Base-by-base conservation (phyloP, 2,113 vertebrate species). In the Syrrhaptes paradoxus region DNA sequence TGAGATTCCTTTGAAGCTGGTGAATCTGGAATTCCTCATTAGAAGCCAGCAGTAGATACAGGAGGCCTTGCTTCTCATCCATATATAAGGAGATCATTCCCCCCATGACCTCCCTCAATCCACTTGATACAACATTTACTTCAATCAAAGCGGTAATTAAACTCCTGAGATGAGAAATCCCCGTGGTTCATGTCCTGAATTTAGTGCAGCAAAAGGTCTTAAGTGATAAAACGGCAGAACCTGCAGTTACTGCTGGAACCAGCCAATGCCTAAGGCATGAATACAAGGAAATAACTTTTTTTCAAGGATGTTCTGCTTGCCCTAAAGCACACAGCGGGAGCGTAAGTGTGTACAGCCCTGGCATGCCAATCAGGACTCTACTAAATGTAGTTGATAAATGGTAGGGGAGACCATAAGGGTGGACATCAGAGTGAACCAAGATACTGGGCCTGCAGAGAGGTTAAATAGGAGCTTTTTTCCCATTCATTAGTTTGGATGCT, bases 61-160 rank as follows among this genome's bases (percentile, higher is more conserved):
- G 55, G 41, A 90, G 67, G 24, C 32, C 65, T 34, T 5, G 29
- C 85, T 84, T 91, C 72, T 90, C 31, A 94, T 88, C 79, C 67
- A 66, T n/a, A 1, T 25, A 22, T 36, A 29, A 83, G 67, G 74
- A 91, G 74, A 94, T 83, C 74, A 90, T 76, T 91, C 46, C 75
- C 90, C 29, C 72, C 43, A 41, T 87, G 82, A 91, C 93, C 90
- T 91, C 63, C 72, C 67, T 85, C 79, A 77, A 48, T 61, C 32
- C 75, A 90, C 72, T 90, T 80, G 87, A 59, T 90, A 83, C 72
- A 90, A 90, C 87, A 59, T 92, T 96, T 87, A 74, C 79, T 74
- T 95, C 85, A 91, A 63, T 95, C 85, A 86, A 90, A 96, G 95
- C 84, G 81, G 85, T 86, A 94, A 92, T 96, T 96, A 96, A 95